Evolutionary conservation across 2,113 vertebrate genomes (phyloP).

Genomic region (Phodopus roborovskii): DNA sequence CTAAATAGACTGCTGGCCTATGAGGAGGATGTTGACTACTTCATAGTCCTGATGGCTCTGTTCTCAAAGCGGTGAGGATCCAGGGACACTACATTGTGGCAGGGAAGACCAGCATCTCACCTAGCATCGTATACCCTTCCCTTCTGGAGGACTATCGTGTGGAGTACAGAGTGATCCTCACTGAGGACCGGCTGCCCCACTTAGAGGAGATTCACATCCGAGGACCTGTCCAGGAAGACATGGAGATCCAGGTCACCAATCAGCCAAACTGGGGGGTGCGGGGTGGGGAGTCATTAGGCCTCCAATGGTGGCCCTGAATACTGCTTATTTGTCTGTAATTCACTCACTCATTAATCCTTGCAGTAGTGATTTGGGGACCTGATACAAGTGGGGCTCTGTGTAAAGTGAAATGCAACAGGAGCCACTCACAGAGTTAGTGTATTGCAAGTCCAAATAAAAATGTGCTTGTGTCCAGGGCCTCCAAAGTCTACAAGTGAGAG

Average conservation of each 20-base stretch:
- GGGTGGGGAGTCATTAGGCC: background rate
- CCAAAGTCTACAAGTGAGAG: background rate
- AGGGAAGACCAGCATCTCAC: conserved; percentile 86
- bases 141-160: conserved; percentile 90
- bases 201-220: conserved; percentile 90
- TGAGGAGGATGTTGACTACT: background rate
- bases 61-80: conserved; percentile 88
- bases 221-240: conserved; percentile 88
- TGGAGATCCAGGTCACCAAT: conserved; percentile 91
- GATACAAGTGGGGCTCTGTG: background rate
- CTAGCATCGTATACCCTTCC: conserved; percentile 91
- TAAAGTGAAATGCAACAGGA: no score
- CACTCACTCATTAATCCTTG: fast-evolving
- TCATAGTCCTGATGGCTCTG: fast-evolving
- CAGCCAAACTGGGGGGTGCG: background rate
- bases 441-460: background rate
- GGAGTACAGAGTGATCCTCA: conserved; percentile 90
- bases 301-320: background rate
- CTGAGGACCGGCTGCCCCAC: conserved; percentile 89
- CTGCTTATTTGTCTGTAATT: fast-evolving
- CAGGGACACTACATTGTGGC: conserved; percentile 89
- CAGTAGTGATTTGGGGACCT: background rate
- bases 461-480: background rate
- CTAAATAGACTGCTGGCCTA: background rate
- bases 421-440: no score